phyloP scores from a whole-genome alignment of 2,113 vertebrate genomes.

The Mobula birostris region DNA sequence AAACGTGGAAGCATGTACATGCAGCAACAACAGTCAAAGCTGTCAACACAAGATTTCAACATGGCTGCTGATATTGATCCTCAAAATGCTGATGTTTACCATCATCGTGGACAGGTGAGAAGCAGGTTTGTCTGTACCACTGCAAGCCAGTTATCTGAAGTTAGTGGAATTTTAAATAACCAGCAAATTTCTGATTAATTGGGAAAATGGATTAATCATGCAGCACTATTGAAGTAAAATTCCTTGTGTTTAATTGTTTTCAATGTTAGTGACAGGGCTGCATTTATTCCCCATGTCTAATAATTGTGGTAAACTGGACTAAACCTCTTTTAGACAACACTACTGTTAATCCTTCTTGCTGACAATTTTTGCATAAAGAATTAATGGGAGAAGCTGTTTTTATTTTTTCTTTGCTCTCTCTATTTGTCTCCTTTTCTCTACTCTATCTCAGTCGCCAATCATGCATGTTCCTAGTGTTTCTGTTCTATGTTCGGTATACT shows the following conservation, averaged over 20 bases:
- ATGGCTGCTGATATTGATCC: slow-evolving; percentile 86
- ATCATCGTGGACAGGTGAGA: slow-evolving; percentile 88
- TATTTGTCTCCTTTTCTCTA: not conserved
- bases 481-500: not conserved
- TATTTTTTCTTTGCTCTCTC: not conserved
- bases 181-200: slow-evolving; percentile 2
- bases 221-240: not conserved
- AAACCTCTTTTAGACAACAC: not conserved
- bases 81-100: slow-evolving; percentile 92
- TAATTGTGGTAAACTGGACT: not conserved
- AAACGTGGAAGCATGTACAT: slow-evolving; percentile 97
- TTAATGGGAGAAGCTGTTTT: not conserved
- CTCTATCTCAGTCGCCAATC: no score
- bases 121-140: not conserved
- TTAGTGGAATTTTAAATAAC: not conserved
- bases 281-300: not conserved
- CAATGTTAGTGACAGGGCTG: not conserved
- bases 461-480: no score
- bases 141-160: not conserved
- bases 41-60: slow-evolving; percentile 93
- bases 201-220: not conserved
- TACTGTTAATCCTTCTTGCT: not conserved
- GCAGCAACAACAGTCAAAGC: slow-evolving; percentile 87
- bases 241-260: not conserved
- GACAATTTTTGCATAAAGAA: not conserved